These are phyloP conservation scores for Pseudomyrmex pallidus DNA, from an alignment of 1,140 invertebrate genomes.

Conservation along the genomic window DNA sequence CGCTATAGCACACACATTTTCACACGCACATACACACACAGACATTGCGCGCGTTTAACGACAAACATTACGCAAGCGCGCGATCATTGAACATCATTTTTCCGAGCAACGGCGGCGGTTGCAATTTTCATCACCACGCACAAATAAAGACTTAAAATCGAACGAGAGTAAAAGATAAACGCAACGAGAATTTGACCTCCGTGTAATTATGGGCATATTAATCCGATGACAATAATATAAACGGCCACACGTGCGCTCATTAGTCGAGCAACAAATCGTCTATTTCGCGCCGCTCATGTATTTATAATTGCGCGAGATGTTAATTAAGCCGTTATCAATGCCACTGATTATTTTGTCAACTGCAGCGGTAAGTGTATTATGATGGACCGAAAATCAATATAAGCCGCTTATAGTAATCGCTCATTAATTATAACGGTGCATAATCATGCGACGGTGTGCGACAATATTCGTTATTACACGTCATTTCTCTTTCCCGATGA, in stretches of 20 bases:
- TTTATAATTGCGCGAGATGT: conserved; percentile 55
- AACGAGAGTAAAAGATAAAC: neutral
- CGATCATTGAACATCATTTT: too few species aligned
- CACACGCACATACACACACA: too few species aligned
- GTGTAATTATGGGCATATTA: conserved; percentile 14
- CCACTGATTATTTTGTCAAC: conserved; percentile 59
- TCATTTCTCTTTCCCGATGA: conserved; percentile 30
- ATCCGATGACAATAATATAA: conserved; percentile 27
- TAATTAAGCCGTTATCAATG: conserved; percentile 59
- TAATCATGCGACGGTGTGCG: conserved; percentile 16
- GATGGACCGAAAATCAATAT: conserved; percentile 56
- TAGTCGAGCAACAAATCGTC: conserved; percentile 18
- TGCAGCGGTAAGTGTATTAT: conserved; percentile 52
- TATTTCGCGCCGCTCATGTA: conserved; percentile 36
- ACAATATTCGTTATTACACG: conserved; percentile 42
- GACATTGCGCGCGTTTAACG: too few species aligned
- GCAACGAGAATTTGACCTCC: neutral
- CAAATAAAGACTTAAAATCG: neutral
- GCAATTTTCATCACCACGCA: neutral
- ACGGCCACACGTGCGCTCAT: conserved; percentile 15
- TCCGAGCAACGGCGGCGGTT: too few species aligned
- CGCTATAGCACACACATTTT: too few species aligned
- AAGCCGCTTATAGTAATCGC: conserved; percentile 53
- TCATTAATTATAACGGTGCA: conserved; percentile 43
- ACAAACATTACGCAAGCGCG: too few species aligned